A percentile compares a stretch with the other conserved stretches of the same genome.
These are phyloP conservation scores for Lasioglossum lativentre DNA, from an alignment of 2,888 invertebrate genomes.

Conservation along the genomic window DNA sequence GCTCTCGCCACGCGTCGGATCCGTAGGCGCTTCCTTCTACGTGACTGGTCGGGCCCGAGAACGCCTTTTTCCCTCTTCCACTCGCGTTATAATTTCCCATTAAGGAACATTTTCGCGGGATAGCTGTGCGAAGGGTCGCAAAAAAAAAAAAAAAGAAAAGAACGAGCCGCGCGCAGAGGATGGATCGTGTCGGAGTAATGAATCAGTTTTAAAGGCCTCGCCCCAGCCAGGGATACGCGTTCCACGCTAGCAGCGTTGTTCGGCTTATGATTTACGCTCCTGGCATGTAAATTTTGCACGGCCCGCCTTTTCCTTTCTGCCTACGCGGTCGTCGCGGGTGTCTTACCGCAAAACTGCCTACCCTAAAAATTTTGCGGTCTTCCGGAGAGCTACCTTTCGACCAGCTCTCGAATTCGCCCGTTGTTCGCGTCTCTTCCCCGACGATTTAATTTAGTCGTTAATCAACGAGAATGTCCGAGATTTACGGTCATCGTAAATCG, in stretches of 20 bases:
- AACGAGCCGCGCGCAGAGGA: constrained; percentile 30
- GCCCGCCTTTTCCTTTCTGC: constrained; percentile 28
- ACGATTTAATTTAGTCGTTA: background rate
- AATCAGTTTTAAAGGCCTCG: constrained; percentile 81
- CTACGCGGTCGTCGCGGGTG: constrained; percentile 31
- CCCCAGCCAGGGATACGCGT: constrained; percentile 75
- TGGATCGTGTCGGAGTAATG: constrained; percentile 76
- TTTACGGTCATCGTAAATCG: background rate
- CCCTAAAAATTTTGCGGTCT: background rate
- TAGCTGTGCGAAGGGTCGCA: background rate
- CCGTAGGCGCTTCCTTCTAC: constrained; percentile 43
- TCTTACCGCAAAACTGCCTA: constrained; percentile 9
- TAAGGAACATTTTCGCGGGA: constrained; percentile 69
- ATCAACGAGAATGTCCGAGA: background rate
- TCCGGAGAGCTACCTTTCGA: background rate
- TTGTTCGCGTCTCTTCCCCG: background rate
- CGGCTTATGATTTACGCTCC: constrained; percentile 80
- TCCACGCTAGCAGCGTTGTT: constrained; percentile 72
- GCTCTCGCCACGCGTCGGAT: constrained; percentile 6
- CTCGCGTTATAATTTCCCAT: constrained; percentile 79
- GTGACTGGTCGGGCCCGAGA: constrained; percentile 36
- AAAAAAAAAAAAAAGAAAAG: too few species aligned
- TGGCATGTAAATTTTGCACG: constrained; percentile 78
- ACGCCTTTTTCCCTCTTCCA: constrained; percentile 35
- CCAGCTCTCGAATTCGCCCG: background rate